A percentile compares a stretch with the other conserved stretches of the same genome.
Evolutionary conservation across 2,888 invertebrate species (phyloP).

Genomic region (Ptychoptera albimana): DNA sequence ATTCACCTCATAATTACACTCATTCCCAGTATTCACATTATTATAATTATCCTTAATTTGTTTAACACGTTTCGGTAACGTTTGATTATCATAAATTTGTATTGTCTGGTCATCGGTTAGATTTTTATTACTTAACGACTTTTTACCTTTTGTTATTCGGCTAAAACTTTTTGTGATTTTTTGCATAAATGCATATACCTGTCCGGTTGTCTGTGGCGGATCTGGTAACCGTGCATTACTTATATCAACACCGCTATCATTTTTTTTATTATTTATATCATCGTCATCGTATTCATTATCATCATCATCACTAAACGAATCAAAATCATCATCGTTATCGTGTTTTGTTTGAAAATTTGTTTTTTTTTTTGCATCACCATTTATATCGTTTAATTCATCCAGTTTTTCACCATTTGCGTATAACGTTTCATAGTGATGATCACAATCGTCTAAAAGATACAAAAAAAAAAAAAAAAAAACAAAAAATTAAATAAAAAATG

Average conservation of each 20-base stretch:
- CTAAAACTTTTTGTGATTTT: conserved; percentile 44
- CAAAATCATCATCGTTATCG: conserved; percentile 41
- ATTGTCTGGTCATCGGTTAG: conserved; percentile 16
- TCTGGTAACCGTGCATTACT: conserved; percentile 40
- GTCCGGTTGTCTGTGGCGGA: conserved; percentile 37
- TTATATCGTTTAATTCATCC: neutral
- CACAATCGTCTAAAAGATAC: conserved; percentile 43
- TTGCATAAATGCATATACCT: conserved; percentile 50
- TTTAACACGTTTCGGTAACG: conserved; percentile 20
- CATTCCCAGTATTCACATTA: too few species aligned
- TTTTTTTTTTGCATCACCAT: neutral
- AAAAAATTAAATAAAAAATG: conserved; percentile 1
- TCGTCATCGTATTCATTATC: conserved; percentile 32
- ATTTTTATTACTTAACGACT: conserved; percentile 11
- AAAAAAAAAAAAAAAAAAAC: conserved; percentile 7
- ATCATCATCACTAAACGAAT: conserved; percentile 57
- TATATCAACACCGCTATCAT: conserved; percentile 35
- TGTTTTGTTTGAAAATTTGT: conserved; percentile 7
- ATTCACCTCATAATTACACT: neutral
- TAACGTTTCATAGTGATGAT: conserved; percentile 54
- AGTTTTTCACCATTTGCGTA: conserved; percentile 17
- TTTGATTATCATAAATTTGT: conserved; percentile 26
- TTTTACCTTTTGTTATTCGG: conserved; percentile 32
- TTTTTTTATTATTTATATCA: conserved; percentile 23
- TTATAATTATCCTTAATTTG: too few species aligned